Percentiles rank a stretch among this genome's conserved stretches.
phyloP scores from a whole-genome alignment of 64 coral and sea anemone genomes.

The Acropora tenuis region DNA sequence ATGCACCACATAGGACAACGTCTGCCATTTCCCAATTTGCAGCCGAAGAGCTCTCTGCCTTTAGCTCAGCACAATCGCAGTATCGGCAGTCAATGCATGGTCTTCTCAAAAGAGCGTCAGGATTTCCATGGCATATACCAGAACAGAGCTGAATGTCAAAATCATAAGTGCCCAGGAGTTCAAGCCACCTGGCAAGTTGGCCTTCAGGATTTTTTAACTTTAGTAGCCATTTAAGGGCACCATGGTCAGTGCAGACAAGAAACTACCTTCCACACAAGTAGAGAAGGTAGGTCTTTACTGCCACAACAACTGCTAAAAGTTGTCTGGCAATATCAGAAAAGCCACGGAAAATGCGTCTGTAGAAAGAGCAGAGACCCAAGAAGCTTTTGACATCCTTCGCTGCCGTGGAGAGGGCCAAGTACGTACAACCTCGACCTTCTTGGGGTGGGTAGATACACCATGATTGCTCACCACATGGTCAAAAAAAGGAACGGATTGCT shows the following conservation, averaged over 20 bases:
- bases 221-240: no score
- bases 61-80: background rate
- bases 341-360: no score
- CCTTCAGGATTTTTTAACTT: background rate
- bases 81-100: slow-evolving; percentile 11
- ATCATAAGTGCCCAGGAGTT: slow-evolving; percentile 10
- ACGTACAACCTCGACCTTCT: no score
- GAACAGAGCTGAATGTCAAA: background rate
- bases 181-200: slow-evolving; percentile 42
- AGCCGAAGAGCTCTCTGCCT: background rate
- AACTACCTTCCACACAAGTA: slow-evolving; percentile 38
- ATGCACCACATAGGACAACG: background rate
- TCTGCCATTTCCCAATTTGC: background rate
- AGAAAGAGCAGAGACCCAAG: no score
- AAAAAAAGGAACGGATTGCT: background rate
- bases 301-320: background rate
- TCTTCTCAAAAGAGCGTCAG: slow-evolving; percentile 32
- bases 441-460: no score
- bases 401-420: background rate
- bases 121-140: slow-evolving; percentile 9
- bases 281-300: background rate
- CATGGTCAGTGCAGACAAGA: background rate
- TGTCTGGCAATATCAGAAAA: background rate
- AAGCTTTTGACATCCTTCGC: no score
- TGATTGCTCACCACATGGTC: no score